Conservation (phyloP, 2,113 vertebrate species). For the Calyptommatus sinebrachiatus region DNA sequence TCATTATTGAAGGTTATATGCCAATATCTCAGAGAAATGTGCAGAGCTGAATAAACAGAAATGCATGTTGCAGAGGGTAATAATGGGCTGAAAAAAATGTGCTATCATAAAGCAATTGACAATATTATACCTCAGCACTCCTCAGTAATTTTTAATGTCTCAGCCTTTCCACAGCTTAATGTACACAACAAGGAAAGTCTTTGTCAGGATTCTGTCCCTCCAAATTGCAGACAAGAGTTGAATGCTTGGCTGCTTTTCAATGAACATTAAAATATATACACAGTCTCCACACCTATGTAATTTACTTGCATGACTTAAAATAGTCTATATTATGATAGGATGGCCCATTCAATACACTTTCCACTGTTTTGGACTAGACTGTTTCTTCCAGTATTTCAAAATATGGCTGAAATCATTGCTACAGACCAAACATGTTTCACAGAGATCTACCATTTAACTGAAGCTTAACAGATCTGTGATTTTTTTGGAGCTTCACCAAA, state of each 20-base stretch:
- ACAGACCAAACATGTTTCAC: too few species aligned
- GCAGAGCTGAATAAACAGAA: constrained; percentile 13
- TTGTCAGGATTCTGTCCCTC: not conserved
- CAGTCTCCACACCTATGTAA: too few species aligned
- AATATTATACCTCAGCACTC: not conserved
- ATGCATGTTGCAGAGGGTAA: not conserved
- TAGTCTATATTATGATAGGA: too few species aligned
- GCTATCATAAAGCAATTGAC: not conserved
- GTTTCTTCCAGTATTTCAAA: too few species aligned
- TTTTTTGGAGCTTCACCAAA: too few species aligned
- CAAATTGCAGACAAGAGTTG: not conserved
- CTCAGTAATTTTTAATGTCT: constrained; percentile 19
- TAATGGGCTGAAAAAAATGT: not conserved
- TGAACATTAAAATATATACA: not conserved
- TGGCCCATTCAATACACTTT: too few species aligned
- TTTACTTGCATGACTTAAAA: too few species aligned
- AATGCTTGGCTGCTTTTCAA: not conserved
- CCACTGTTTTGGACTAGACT: too few species aligned
- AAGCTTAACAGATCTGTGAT: too few species aligned
- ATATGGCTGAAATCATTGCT: too few species aligned
- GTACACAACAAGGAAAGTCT: not conserved
- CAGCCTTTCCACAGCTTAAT: not conserved
- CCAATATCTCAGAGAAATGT: constrained; percentile 10
- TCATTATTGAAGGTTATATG: constrained; percentile 7
- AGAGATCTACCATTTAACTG: too few species aligned